These are phyloP conservation scores for Heterodera carotae DNA, from an alignment of 1,140 invertebrate species.

Conservation along the genomic window DNA sequence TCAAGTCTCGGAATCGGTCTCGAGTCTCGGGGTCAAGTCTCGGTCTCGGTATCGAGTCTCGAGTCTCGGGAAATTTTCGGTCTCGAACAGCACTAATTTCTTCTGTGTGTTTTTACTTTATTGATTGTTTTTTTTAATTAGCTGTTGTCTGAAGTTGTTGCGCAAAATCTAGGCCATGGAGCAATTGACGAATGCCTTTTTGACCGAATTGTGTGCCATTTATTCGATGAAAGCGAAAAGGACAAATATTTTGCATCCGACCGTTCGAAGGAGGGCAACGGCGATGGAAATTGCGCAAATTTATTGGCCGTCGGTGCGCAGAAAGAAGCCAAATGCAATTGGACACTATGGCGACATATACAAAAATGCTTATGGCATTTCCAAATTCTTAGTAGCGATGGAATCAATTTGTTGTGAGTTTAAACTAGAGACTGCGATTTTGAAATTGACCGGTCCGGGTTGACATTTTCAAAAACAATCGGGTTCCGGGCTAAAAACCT, in stretches of 20 bases:
- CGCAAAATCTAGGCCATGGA: neutral
- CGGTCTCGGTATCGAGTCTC: no score
- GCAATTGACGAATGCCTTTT: neutral
- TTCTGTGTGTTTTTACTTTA: neutral
- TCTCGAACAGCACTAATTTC: no score
- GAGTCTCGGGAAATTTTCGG: no score
- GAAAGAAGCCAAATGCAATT: neutral
- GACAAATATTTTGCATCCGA: neutral
- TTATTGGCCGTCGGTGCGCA: neutral
- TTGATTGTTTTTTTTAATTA: neutral
- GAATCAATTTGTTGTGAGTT: slow-evolving; percentile 10
- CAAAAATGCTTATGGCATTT: slow-evolving; percentile 16
- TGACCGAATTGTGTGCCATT: slow-evolving; percentile 15
- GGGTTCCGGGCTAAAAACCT: no score
- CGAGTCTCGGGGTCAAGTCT: no score
- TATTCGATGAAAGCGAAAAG: neutral
- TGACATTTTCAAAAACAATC: no score
- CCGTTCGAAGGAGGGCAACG: neutral
- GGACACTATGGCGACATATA: slow-evolving; percentile 3
- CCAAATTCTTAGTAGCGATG: neutral
- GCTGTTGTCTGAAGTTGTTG: slow-evolving; percentile 2
- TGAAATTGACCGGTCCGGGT: no score
- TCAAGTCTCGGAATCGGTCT: no score
- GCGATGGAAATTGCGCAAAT: neutral
- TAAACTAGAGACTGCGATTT: neutral